Evolutionary conservation across 2,888 invertebrate species (phyloP).

Genomic region (Drosophila aldrichi): DNA sequence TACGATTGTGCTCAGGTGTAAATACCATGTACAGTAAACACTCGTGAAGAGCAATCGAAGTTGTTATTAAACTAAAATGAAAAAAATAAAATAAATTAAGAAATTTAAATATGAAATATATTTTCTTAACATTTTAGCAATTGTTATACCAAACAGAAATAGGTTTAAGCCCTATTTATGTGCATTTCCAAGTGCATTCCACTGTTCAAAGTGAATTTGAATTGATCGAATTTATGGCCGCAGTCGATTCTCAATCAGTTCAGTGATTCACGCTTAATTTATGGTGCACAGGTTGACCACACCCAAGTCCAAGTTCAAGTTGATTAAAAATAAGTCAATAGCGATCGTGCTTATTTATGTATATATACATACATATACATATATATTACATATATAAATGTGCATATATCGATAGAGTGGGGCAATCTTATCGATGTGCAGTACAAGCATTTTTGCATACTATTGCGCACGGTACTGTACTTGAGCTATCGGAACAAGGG

Average conservation of each 20-base stretch:
- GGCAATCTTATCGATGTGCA: slow-evolving; percentile 48
- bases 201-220: neutral
- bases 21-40: neutral
- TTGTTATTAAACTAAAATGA: too few species aligned
- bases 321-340: slow-evolving; percentile 32
- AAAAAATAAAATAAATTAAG: too few species aligned
- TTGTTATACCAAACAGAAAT: too few species aligned
- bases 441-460: slow-evolving; percentile 11
- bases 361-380: neutral
- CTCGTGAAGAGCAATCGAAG: neutral
- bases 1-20: slow-evolving; percentile 7
- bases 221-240: neutral
- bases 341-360: slow-evolving; percentile 5
- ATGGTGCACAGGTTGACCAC: slow-evolving; percentile 48
- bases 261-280: slow-evolving; percentile 35
- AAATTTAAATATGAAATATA: too few species aligned
- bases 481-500: slow-evolving; percentile 33
- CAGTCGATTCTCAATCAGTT: slow-evolving; percentile 8
- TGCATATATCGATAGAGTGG: slow-evolving; percentile 32
- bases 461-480: slow-evolving; percentile 2
- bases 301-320: slow-evolving; percentile 60
- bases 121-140: too few species aligned
- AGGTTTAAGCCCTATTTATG: too few species aligned
- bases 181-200: neutral
- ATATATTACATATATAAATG: neutral